Conservation (phyloP, 2,888 invertebrate species). For the Diaphora mendica region DNA sequence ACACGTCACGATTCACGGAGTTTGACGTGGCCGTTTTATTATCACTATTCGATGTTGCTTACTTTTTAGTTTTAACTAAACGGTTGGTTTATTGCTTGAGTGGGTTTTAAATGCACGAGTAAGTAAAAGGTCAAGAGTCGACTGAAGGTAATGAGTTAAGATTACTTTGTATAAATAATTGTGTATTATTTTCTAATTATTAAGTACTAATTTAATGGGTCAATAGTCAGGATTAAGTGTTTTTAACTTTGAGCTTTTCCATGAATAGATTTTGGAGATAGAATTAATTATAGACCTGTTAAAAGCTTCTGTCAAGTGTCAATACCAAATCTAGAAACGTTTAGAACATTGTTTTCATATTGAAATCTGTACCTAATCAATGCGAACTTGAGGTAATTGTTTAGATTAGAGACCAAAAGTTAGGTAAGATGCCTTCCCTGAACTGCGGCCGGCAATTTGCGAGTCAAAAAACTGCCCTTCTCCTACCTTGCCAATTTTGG, state of each 20-base stretch:
- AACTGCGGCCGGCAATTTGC: too few species aligned
- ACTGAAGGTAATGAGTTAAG: constrained; percentile 8
- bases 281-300: background rate
- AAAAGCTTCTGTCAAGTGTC: constrained; percentile 1
- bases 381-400: background rate
- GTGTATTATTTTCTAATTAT: background rate
- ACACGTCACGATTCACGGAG: constrained; percentile 57
- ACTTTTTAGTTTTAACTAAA: constrained; percentile 20
- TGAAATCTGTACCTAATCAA: background rate
- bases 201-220: constrained; percentile 9
- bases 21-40: constrained; percentile 24
- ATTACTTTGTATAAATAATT: background rate
- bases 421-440: background rate
- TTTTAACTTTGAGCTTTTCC: background rate
- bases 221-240: background rate
- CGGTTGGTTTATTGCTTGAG: constrained; percentile 20
- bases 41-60: constrained; percentile 11
- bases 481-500: too few species aligned
- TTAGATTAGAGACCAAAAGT: background rate
- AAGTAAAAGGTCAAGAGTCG: constrained; percentile 10
- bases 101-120: constrained; percentile 13
- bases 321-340: background rate
- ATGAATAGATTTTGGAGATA: background rate
- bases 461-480: too few species aligned
- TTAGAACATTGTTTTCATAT: background rate